A percentile compares a stretch with the other conserved stretches of the same genome.
Conservation (phyloP, 1,140 invertebrate species). For the Pseudachorutes palmiensis region DNA sequence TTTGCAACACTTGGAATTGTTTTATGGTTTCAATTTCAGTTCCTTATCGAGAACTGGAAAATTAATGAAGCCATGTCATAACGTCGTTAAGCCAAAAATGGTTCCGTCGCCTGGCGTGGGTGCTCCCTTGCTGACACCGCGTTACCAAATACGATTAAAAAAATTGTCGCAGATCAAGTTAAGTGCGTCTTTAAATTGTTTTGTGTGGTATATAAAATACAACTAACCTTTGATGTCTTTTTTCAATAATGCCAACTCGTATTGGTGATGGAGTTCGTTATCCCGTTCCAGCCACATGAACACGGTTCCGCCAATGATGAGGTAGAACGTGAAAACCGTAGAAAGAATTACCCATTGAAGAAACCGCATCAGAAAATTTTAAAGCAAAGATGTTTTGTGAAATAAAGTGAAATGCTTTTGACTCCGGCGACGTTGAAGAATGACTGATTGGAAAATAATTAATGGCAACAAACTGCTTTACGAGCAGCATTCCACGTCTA, state of each 20-base stretch:
- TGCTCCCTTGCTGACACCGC: not conserved
- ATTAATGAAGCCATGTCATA: not conserved
- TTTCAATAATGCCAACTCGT: conserved; percentile 24
- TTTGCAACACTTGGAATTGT: too few species aligned
- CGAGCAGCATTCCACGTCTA: too few species aligned
- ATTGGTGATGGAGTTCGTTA: conserved; percentile 27
- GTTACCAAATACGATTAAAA: too few species aligned
- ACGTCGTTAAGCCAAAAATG: not conserved
- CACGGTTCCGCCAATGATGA: conserved; percentile 28
- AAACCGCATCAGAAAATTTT: conserved; percentile 25
- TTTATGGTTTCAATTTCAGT: too few species aligned
- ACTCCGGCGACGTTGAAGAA: too few species aligned
- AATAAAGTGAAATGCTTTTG: too few species aligned
- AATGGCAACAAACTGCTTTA: too few species aligned
- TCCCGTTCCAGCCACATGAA: conserved; percentile 35
- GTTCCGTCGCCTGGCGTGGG: not conserved
- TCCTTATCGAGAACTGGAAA: not conserved
- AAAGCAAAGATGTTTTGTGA: too few species aligned
- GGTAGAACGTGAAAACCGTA: conserved; percentile 26
- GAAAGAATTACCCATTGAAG: conserved; percentile 31
- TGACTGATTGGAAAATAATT: too few species aligned
- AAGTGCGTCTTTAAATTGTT: not conserved
- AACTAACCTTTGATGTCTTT: conserved; percentile 32
- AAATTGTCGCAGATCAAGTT: too few species aligned
- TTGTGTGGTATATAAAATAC: not conserved